phyloP scores from a whole-genome alignment of 2,888 invertebrate species.

The Spilarctia lutea region DNA sequence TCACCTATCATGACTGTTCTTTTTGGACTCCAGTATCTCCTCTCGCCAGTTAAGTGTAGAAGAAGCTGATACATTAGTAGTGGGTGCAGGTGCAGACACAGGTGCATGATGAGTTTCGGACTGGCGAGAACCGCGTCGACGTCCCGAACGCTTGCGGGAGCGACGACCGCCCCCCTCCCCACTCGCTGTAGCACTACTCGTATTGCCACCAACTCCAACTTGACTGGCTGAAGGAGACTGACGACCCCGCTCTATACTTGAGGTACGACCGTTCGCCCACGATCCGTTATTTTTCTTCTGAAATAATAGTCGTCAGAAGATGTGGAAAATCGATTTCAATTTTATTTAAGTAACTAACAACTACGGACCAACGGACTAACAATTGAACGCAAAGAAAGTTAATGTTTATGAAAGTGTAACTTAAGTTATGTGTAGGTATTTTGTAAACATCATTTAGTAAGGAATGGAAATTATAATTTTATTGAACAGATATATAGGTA shows the following conservation, averaged over 20 bases:
- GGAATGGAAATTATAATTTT: not conserved
- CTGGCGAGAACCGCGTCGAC: constrained; percentile 51
- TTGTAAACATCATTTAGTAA: not conserved
- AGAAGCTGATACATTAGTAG: constrained; percentile 20
- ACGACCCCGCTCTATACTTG: constrained; percentile 72
- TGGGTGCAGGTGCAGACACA: constrained; percentile 15
- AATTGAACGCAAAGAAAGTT: too few species aligned
- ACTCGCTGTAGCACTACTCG: constrained; percentile 28
- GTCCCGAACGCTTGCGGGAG: constrained; percentile 58
- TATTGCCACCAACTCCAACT: constrained; percentile 44
- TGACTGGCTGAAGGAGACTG: constrained; percentile 63
- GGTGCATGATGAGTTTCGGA: constrained; percentile 41
- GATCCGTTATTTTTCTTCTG: constrained; percentile 71
- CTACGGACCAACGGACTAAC: too few species aligned
- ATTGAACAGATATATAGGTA: not conserved
- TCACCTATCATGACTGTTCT: constrained; percentile 71
- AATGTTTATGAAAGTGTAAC: too few species aligned
- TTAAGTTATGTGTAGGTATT: too few species aligned
- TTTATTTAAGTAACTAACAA: too few species aligned
- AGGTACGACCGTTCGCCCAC: constrained; percentile 67
- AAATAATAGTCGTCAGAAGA: constrained; percentile 23
- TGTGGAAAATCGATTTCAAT: too few species aligned
- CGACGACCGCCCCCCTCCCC: constrained; percentile 52
- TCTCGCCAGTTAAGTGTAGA: constrained; percentile 80
- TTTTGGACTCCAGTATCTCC: constrained; percentile 81